Evolutionary conservation across 1,140 invertebrate genomes (phyloP), one percentile per base, ranked within the genome.

Genomic region (Magallana angulata): DNA sequence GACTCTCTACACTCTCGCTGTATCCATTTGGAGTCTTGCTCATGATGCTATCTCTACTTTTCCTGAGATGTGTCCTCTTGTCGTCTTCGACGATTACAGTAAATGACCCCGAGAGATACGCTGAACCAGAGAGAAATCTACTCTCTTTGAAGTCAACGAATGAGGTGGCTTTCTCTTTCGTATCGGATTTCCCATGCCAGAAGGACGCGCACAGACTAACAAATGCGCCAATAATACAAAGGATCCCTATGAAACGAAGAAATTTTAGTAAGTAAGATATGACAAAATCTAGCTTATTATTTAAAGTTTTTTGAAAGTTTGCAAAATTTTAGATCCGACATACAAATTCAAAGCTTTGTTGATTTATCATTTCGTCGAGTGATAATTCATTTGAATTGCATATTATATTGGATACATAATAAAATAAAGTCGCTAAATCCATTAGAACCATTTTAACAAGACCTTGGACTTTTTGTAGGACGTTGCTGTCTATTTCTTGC

Each of bases 191-290:
- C 16, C 56, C 30, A 12, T 68, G 36, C 84, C 84, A 85, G 36
- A 85, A 1, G 4, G 84, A 68, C 7, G 84, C 36, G 8, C 62
- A 36, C 24, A 85, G 58, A 68, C 62, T 71, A 14, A 68, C 48
- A 57, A 85, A 68, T 11, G 84, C 84, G 18, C 60, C 84, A 8
- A 57, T 5, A 68, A 85, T 16, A 68, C 62, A 85, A 56, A 85
- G 18, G 14, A 60, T 36, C n/a, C 84, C 84, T 85, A 11, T 24
- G 57, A 56, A 57, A 5, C 56, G 5, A 48, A 2, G 5, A 7
- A 64, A 18, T 4, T 18, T 16, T 2, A 48, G 5, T 48, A 2
- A 48, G 36, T 5, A 48, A 48, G 5, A 48, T 48, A 48, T 48
- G 5, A 48, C 36, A 48, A 48, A 48, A 48, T 48, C 2, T 48